Evolutionary conservation across 2,797 vertebrate genomes (phyloP).

Genomic region (Cottoperca gobio): DNA sequence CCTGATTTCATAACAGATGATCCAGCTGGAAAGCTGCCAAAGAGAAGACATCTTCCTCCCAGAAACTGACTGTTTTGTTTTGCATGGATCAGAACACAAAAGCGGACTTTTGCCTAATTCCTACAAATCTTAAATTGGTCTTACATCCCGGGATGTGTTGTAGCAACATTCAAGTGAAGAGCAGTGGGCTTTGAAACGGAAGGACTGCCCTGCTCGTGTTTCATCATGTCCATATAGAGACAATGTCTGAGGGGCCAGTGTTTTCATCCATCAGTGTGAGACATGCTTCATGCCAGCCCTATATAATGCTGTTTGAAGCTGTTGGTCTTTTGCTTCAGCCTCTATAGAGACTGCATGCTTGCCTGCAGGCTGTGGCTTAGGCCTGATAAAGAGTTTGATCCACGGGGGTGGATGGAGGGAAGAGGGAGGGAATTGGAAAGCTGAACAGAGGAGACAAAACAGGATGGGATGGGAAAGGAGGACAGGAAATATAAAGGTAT

Average conservation of each 20-base stretch:
- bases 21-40: conserved; percentile 46
- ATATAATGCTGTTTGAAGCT: conserved; percentile 82
- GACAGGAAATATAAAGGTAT: conserved; percentile 41
- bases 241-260: conserved; percentile 62
- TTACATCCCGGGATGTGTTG: conserved; percentile 39
- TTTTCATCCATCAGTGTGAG: conserved; percentile 78
- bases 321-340: conserved; percentile 72
- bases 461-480: conserved; percentile 23
- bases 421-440: conserved; percentile 58
- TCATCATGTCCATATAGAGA: conserved; percentile 67
- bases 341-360: conserved; percentile 78
- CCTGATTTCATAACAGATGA: conserved; percentile 54
- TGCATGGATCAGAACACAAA: conserved; percentile 43
- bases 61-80: conserved; percentile 36
- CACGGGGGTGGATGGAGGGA: conserved; percentile 69
- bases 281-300: conserved; percentile 78
- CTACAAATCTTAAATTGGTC: conserved; percentile 31
- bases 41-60: conserved; percentile 44
- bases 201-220: conserved; percentile 54
- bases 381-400: conserved; percentile 84
- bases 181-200: conserved; percentile 52
- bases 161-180: conserved; percentile 53
- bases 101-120: conserved; percentile 30
- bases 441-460: conserved; percentile 41
- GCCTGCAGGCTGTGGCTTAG: conserved; percentile 81